A percentile compares a stretch with the other conserved stretches of the same genome.
phyloP scores from a whole-genome alignment of 2,113 vertebrate genomes.

The Seriola dumerili region DNA sequence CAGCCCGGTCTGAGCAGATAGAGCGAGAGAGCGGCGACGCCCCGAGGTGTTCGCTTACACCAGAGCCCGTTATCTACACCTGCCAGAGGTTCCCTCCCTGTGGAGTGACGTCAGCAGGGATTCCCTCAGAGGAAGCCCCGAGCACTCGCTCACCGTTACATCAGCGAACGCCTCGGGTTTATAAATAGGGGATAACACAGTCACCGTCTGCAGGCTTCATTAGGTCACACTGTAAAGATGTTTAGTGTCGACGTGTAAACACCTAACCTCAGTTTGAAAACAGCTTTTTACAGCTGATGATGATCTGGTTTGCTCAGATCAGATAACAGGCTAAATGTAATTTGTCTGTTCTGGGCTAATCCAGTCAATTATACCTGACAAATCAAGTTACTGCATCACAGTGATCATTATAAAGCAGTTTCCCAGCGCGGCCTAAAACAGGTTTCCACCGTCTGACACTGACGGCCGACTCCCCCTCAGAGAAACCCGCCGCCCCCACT shows the following conservation, averaged over 20 bases:
- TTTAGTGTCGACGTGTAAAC: background rate
- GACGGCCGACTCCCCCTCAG: too few relatives aligned
- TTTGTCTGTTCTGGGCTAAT: too few relatives aligned
- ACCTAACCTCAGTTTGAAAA: background rate
- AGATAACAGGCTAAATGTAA: too few relatives aligned
- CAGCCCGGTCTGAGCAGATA: slow-evolving; percentile 59
- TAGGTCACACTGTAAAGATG: background rate
- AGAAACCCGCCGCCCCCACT: too few relatives aligned
- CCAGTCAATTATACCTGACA: too few relatives aligned
- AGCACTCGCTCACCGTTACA: background rate
- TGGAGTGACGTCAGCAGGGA: slow-evolving; percentile 60
- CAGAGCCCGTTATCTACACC: slow-evolving; percentile 50
- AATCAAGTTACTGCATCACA: too few relatives aligned
- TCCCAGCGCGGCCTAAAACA: too few relatives aligned
- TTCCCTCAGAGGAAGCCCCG: slow-evolving; percentile 41
- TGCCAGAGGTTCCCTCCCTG: slow-evolving; percentile 34
- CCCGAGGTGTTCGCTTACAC: slow-evolving; percentile 4
- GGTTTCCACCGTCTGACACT: too few relatives aligned
- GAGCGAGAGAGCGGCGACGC: background rate
- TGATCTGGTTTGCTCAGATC: too few relatives aligned
- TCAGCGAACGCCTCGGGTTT: background rate
- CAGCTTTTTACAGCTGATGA: too few relatives aligned
- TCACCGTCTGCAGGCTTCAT: background rate
- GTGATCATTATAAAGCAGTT: too few relatives aligned
- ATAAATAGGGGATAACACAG: background rate